These are phyloP conservation scores for Brienomyrus brachyistius DNA, from an alignment of 2,113 vertebrate species.

Conservation along the genomic window DNA sequence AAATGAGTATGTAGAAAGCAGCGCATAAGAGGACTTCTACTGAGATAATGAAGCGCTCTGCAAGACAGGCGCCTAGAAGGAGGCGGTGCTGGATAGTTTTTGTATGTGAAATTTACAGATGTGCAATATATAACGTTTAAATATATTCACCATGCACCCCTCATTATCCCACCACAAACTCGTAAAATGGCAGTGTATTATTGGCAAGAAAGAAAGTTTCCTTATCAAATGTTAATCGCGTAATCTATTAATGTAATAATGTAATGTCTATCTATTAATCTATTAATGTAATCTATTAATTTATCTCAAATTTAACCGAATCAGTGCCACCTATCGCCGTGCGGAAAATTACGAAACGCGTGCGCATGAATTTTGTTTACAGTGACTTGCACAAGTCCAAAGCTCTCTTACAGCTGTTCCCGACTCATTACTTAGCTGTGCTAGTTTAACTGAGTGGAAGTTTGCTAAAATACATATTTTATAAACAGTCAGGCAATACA, in stretches of 20 bases:
- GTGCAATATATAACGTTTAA: not conserved
- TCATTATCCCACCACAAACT: not conserved
- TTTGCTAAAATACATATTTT: not conserved
- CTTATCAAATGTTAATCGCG: not conserved
- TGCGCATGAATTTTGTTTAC: not conserved
- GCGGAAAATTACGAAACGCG: not conserved
- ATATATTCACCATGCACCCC: not conserved
- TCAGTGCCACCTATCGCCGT: not conserved
- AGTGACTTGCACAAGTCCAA: not conserved
- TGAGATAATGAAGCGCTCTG: constrained; percentile 59
- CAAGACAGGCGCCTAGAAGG: constrained; percentile 48
- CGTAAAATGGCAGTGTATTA: not conserved
- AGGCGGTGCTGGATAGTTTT: constrained; percentile 27
- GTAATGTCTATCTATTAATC: no score
- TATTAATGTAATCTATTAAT: not conserved
- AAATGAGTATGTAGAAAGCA: constrained; percentile 65
- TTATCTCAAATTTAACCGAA: not conserved
- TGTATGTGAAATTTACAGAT: not conserved
- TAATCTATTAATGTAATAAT: not conserved
- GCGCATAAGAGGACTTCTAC: constrained; percentile 53
- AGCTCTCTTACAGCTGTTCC: not conserved
- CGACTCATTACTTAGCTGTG: not conserved
- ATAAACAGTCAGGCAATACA: not conserved
- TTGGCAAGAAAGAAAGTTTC: not conserved
- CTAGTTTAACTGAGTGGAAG: not conserved